These are phyloP conservation scores for Dermolepida albohirtum DNA, from an alignment of 2,888 invertebrate species.

Conservation along the genomic window DNA sequence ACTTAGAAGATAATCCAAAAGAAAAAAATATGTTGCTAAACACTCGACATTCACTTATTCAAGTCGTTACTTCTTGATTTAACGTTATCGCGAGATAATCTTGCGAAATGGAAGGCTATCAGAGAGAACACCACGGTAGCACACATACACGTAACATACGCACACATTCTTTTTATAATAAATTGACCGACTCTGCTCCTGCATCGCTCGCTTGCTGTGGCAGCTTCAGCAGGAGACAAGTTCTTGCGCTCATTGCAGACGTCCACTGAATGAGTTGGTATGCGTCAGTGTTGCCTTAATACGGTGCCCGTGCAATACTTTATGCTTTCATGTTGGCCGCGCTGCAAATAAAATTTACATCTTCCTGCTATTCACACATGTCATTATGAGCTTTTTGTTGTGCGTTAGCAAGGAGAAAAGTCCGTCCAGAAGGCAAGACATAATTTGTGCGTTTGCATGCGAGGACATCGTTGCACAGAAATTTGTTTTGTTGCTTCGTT, in stretches of 20 bases:
- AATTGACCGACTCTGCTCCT: slow-evolving; percentile 22
- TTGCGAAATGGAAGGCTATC: slow-evolving; percentile 19
- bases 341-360: slow-evolving; percentile 37
- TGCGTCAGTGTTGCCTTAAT: slow-evolving; percentile 37
- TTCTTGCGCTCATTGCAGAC: slow-evolving; percentile 31
- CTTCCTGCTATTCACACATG: slow-evolving; percentile 31
- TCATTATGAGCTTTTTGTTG: slow-evolving; percentile 22
- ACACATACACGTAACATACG: slow-evolving; percentile 5
- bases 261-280: slow-evolving; percentile 32
- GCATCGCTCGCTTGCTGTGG: slow-evolving; percentile 5
- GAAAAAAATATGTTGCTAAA: not conserved
- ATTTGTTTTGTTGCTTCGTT: slow-evolving; percentile 27
- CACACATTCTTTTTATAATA: slow-evolving; percentile 28
- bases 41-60: slow-evolving; percentile 18
- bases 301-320: slow-evolving; percentile 37
- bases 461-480: slow-evolving; percentile 9
- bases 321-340: slow-evolving; percentile 33
- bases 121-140: slow-evolving; percentile 2
- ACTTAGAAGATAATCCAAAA: not conserved
- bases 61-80: slow-evolving; percentile 26
- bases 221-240: slow-evolving; percentile 27
- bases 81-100: slow-evolving; percentile 39
- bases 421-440: slow-evolving; percentile 6
- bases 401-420: slow-evolving; percentile 11
- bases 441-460: slow-evolving; percentile 36